Percentiles rank a stretch among this genome's conserved stretches.
Conservation (phyloP, 2,888 invertebrate genomes). For the Drosophila subsilvestris region DNA sequence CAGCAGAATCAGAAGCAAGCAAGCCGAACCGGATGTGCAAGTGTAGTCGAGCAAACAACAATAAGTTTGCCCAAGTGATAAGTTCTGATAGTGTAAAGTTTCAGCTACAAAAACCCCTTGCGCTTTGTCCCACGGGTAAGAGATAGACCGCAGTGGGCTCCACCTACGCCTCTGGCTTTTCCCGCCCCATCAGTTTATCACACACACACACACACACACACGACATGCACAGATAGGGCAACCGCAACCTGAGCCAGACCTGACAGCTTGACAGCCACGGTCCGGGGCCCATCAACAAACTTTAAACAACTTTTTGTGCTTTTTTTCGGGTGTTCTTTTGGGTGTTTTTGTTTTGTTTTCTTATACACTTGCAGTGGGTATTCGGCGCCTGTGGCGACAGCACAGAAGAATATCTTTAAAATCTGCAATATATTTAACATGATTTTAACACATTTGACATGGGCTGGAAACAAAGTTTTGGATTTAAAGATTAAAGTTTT, state of each 20-base stretch:
- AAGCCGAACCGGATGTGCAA: slow-evolving; percentile 34
- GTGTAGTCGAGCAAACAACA: slow-evolving; percentile 42
- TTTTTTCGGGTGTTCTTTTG: background rate
- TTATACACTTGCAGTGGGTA: too few species aligned
- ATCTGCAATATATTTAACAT: background rate
- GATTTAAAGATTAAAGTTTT: background rate
- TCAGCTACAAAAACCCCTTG: slow-evolving; percentile 11
- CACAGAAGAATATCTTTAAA: background rate
- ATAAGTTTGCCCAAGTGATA: slow-evolving; percentile 56
- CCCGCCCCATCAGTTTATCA: too few species aligned
- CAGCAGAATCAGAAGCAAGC: slow-evolving; percentile 5
- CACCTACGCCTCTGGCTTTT: background rate
- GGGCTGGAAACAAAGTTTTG: background rate
- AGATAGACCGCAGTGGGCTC: background rate
- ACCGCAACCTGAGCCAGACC: slow-evolving; percentile 51
- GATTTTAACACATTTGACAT: background rate
- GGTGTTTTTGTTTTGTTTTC: background rate
- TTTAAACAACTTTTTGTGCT: slow-evolving; percentile 60
- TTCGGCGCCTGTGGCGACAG: background rate
- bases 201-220: slow-evolving; percentile 31
- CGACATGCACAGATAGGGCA: slow-evolving; percentile 61
- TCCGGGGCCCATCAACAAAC: slow-evolving; percentile 55
- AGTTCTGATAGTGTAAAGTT: slow-evolving; percentile 48
- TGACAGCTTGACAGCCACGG: slow-evolving; percentile 72
- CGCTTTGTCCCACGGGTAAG: background rate